phyloP scores from a whole-genome alignment of 2,797 vertebrate genomes.

The Nannoperca australis region DNA sequence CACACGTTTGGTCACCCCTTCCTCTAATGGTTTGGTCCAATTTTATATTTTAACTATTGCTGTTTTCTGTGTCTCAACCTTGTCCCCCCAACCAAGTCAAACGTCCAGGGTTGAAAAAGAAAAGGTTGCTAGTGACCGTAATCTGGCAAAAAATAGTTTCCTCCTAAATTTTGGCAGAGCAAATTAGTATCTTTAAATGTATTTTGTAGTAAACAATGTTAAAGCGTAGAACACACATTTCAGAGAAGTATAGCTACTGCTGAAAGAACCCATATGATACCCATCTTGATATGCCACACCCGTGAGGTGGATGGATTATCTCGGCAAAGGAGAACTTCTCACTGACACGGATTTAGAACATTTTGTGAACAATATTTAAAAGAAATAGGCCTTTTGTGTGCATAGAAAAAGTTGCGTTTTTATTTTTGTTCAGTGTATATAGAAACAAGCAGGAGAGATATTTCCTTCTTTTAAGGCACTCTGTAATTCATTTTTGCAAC shows the following conservation, averaged over 20 bases:
- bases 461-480: background rate
- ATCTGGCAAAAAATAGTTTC: background rate
- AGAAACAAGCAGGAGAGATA: conserved; percentile 6
- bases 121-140: background rate
- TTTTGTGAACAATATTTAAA: too few relatives aligned
- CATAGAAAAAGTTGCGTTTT: too few relatives aligned
- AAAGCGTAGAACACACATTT: background rate
- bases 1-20: too few relatives aligned
- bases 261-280: background rate
- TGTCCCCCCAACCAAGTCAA: background rate
- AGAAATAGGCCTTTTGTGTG: too few relatives aligned
- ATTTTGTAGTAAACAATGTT: background rate
- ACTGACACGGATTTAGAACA: too few relatives aligned
- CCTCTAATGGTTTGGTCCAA: too few relatives aligned
- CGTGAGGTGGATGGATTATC: too few relatives aligned
- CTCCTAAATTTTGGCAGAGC: background rate
- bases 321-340: too few relatives aligned
- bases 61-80: too few relatives aligned
- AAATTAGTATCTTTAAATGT: background rate
- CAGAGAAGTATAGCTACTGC: background rate
- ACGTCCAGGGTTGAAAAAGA: background rate
- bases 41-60: too few relatives aligned
- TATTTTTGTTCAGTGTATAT: too few relatives aligned
- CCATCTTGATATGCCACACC: too few relatives aligned
- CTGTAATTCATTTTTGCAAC: background rate